phyloP scores from a whole-genome alignment of 2,113 vertebrate species.

The Corvus hawaiiensis region DNA sequence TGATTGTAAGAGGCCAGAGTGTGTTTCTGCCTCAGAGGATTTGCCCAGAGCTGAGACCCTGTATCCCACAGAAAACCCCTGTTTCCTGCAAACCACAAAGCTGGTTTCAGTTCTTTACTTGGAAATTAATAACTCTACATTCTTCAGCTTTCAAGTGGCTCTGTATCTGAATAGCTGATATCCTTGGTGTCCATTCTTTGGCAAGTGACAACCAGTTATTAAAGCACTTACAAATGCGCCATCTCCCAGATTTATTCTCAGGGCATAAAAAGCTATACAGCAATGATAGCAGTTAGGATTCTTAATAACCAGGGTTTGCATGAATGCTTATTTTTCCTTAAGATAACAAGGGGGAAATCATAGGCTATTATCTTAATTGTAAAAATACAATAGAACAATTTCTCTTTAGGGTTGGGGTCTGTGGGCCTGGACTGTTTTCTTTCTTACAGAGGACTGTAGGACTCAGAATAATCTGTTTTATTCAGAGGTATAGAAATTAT shows the following conservation, averaged over 20 bases:
- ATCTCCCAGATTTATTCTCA: neutral
- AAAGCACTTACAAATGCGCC: conserved; percentile 1
- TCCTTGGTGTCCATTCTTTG: neutral
- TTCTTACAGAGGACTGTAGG: neutral
- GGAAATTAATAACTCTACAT: conserved; percentile 6
- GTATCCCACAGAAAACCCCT: neutral
- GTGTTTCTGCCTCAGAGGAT: neutral
- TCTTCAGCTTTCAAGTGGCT: neutral
- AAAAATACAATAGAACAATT: neutral
- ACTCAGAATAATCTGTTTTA: neutral
- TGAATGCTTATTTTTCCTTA: neutral
- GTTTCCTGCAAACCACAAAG: neutral
- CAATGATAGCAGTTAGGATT: neutral
- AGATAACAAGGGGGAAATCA: neutral
- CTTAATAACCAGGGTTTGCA: neutral
- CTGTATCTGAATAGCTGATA: conserved; percentile 15
- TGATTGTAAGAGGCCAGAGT: neutral
- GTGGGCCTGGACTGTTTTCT: neutral
- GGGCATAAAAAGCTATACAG: neutral
- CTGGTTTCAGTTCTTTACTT: neutral
- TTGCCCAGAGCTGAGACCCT: neutral
- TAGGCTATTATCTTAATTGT: neutral
- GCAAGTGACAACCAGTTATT: conserved; percentile 20
- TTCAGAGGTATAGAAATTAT: neutral
- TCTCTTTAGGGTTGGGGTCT: neutral